Base-by-base conservation (phyloP, 2,113 vertebrate genomes). In the Acrocephalus kingi region DNA sequence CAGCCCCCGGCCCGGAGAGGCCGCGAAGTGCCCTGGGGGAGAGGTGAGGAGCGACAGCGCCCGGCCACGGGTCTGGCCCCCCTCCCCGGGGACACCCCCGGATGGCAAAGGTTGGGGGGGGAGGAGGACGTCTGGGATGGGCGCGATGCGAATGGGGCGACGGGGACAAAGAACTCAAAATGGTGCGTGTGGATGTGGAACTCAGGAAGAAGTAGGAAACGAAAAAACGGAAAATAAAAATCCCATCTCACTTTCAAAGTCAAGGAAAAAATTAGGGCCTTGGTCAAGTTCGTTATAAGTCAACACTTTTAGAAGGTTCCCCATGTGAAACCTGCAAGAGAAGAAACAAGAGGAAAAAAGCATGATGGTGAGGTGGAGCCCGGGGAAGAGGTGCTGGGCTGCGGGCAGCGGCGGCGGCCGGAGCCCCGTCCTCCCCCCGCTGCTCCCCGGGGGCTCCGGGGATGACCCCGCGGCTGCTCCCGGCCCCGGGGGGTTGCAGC, bases 231-330 rank as follows among this genome's bases (percentile, higher is more conserved):
- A 94, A 97, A 98, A 97, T 94, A 95, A 97, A 97, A 97, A 97
- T 97, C 97, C 97, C 98, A 98, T 98, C 99, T 99, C 99, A 99
- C 99, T 98, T 99, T 99, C 99, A 99, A 99, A 99, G 99, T 99
- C 99, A 99, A 99, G 99, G 99, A 98, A 99, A 99, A 99, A 98
- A 98, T 99, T 99, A 98, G 98, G 98, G 98, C 99, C 98, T 98
- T 99, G 99, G 98, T 99, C 99, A 98, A 99, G 98, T 95, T 99
- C 98, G 98, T 98, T 97, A 98, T 98, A 99, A 98, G 99, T 98
- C 98, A 99, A 98, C 98, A 99, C 98, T 99, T 99, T 99, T 98
- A 99, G 98, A 98, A 99, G 98, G 98, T 99, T 99, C 98, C 99
- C 99, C 99, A 99, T 99, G 98, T 98, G 98, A 98, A 98, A 98